Base-by-base conservation (phyloP, 2,113 vertebrate species). In the Nyctereutes procyonoides region DNA sequence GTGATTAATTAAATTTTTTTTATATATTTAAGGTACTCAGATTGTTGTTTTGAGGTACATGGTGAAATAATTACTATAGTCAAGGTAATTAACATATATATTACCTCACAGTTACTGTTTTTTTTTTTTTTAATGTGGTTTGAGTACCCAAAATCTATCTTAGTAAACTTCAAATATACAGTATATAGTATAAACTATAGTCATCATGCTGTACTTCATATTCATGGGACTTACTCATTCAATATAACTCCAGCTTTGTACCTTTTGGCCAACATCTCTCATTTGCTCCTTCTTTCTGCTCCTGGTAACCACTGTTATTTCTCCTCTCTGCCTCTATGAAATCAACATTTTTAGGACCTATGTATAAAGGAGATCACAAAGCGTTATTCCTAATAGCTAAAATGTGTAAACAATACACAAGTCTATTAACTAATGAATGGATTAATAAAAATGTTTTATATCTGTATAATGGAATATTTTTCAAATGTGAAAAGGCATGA, bases 381-480 rank as follows among this genome's bases (percentile, higher is more conserved):
- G 73, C n/a, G 28, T 94, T 83, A 63, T 91, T 91, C 10, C 63
- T 35, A 69, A 76, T 79, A 73, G 58, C 16, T 15, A 53, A 38
- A 89, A 88, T 24, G 53, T 85, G 38, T 26, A 58, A 94, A 89
- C 32, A 74, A 28, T 13, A 80, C 32, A 65, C 6, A 53, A 81
- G 4, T 89, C 60, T 80, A 0, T 56, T 73, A 67, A 28, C 65
- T 38, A 43, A 77, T 92, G 35, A 85, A 32, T 58, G 22, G n/a
- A 20, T 91, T n/a, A 43, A 38, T 15, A 73, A 63, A 76, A 80
- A 65, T 88, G 16, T 62, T 30, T 24, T 48, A 8, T 76, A 43
- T 92, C 28, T 83, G 32, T 86, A 35, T 19, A 76, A 20, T 86
- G 20, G 11, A 95, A n/a, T 96, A n/a, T 88, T 94, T 80, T 67